Conservation (phyloP, 2,888 invertebrate genomes). For the Anthophora plumipes region DNA sequence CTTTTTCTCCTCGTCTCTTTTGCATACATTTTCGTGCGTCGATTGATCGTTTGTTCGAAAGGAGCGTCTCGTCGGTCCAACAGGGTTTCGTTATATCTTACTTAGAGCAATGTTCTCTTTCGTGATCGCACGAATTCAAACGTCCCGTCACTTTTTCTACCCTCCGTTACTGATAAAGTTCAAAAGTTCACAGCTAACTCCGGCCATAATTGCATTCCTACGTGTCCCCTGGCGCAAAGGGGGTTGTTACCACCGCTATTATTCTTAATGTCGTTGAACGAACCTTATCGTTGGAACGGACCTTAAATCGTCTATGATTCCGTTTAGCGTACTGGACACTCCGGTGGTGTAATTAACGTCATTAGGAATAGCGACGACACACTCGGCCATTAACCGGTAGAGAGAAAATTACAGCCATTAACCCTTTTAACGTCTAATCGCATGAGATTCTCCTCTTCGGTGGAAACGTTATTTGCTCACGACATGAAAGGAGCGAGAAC, state of each 20-base stretch:
- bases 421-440: constrained; percentile 65
- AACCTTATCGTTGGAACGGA: not conserved
- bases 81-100: not conserved
- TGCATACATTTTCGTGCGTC: constrained; percentile 33
- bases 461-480: constrained; percentile 56
- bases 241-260: not conserved
- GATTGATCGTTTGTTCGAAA: constrained; percentile 66
- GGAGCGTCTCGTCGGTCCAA: not conserved
- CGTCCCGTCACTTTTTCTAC: not conserved
- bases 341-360: constrained; percentile 28
- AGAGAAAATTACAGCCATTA: constrained; percentile 65
- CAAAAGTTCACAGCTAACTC: not conserved
- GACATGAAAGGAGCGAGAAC: constrained; percentile 64
- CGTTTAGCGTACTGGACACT: not conserved
- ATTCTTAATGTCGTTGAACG: not conserved
- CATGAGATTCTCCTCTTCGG: constrained; percentile 43
- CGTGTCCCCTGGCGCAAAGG: not conserved
- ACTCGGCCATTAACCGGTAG: constrained; percentile 50
- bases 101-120: not conserved
- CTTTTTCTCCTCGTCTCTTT: constrained; percentile 28
- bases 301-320: not conserved
- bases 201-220: not conserved
- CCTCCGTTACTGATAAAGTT: not conserved
- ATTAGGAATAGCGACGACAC: constrained; percentile 46
- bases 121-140: not conserved